Base-by-base conservation (phyloP, 1,140 invertebrate species). In the Uloborus diversus region DNA sequence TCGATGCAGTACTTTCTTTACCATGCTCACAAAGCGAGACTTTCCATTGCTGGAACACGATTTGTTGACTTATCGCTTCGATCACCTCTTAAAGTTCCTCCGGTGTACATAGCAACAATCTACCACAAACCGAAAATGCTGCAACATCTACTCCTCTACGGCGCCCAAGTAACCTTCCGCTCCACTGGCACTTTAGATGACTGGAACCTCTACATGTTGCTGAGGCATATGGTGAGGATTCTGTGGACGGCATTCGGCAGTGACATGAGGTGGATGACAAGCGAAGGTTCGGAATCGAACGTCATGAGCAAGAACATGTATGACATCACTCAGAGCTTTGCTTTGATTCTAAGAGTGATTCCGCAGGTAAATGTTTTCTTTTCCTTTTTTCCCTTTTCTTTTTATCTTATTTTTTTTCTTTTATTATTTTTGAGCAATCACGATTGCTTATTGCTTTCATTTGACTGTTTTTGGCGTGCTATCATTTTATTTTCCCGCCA, bases 1-100 rank as follows among this genome's bases (percentile, higher is more conserved):
- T 35, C 62, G 3, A 68, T 68, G 51, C n/a, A 59, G 33, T 79
- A 32, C n/a, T 79, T 79, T 17, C 25, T 79, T 20, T 27, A 49
- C 3, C 75, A 79, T 23, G 75, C 75, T 13, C 62, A 79, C 25
- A 57, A 25, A 20, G 27, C 37, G n/a, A 79, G 23, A 33, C 13
- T 68, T 7, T 9, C 37, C 23, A 68, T 68, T 13, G 9, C 27
- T n/a, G 53, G 64, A 20, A 51, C 23, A 4, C 33, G 64, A 2
- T 68, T 68, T 23, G 35, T 59, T 4, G 51, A 61, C 61, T 14
- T 56, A 2, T 28, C 53, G 14, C 35, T 79, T 47, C 33, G 35
- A 57, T 23, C 30, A 4, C 75, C 75, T 25, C n/a, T 59, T 4
- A 33, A 35, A 32, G 33, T 79, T 20, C 62, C 75, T 4, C 75